Percentiles rank a stretch among this genome's conserved stretches.
Conservation (phyloP, 2,888 invertebrate species). For the Drosophila cracens region DNA sequence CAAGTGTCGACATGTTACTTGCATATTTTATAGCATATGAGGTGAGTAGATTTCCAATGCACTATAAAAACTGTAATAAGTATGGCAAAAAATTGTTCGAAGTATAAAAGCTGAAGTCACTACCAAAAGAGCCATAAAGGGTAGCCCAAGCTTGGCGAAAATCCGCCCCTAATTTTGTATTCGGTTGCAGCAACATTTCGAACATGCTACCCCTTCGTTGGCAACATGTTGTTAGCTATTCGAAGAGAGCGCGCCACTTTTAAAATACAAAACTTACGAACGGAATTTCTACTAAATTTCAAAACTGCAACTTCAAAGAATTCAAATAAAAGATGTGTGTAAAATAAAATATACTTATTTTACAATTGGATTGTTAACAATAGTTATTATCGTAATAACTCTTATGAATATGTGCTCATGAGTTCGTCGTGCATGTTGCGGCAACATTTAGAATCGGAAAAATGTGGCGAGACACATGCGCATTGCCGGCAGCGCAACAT, state of each 20-base stretch:
- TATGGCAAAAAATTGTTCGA: neutral
- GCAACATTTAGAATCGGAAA: constrained; percentile 35
- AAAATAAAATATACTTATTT: neutral
- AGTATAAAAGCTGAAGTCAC: neutral
- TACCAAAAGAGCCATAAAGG: neutral
- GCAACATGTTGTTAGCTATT: constrained; percentile 33
- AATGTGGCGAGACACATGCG: constrained; percentile 52
- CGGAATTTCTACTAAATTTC: no score
- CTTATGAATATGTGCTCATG: neutral
- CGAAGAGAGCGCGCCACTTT: constrained; percentile 26
- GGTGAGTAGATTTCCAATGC: constrained; percentile 9
- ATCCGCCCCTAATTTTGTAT: neutral
- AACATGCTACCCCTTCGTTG: constrained; percentile 25
- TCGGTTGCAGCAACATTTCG: constrained; percentile 19
- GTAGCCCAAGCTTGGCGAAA: constrained; percentile 4
- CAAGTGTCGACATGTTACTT: neutral
- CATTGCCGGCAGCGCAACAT: constrained; percentile 15
- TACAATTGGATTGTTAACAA: neutral
- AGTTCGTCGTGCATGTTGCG: constrained; percentile 34
- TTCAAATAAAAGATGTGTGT: neutral
- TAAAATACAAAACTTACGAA: neutral
- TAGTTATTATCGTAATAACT: neutral
- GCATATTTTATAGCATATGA: constrained; percentile 12
- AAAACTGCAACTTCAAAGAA: neutral
- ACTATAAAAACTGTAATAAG: neutral